Conservation (phyloP, 2,888 invertebrate species). For the Drosophila prostipennis region DNA sequence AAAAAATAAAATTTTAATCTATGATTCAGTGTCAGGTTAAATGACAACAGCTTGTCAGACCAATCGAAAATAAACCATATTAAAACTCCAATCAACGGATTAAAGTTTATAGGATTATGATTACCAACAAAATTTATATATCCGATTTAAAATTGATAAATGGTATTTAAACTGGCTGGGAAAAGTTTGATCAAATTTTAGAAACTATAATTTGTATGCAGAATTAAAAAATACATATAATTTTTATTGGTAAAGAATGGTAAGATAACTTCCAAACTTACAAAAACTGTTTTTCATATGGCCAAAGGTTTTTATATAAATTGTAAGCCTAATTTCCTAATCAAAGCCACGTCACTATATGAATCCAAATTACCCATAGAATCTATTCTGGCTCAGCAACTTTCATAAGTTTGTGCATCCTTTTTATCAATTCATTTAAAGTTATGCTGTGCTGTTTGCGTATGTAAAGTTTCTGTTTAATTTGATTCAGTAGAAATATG, state of each 20-base stretch:
- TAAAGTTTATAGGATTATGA: conserved; percentile 13
- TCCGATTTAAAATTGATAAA: conserved; percentile 1
- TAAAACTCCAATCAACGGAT: background rate
- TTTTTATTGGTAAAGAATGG: too few relatives aligned
- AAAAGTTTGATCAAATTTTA: too few relatives aligned
- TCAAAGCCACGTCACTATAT: too few relatives aligned
- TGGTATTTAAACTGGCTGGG: too few relatives aligned
- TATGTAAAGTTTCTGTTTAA: conserved; percentile 69
- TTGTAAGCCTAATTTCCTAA: too few relatives aligned
- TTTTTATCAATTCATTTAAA: conserved; percentile 18
- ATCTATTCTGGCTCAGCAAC: conserved; percentile 11
- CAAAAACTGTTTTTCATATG: too few relatives aligned
- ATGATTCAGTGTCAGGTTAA: conserved; percentile 27
- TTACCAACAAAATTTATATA: conserved; percentile 11
- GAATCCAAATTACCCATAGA: background rate
- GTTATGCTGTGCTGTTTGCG: conserved; percentile 16
- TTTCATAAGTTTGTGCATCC: conserved; percentile 11
- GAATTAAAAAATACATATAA: too few relatives aligned
- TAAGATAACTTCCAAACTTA: too few relatives aligned
- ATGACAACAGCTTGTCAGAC: conserved; percentile 39
- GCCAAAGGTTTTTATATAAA: too few relatives aligned
- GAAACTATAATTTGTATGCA: too few relatives aligned
- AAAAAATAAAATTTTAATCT: conserved; percentile 25
- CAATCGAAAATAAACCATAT: conserved; percentile 12
- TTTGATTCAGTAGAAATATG: conserved; percentile 33